A percentile compares a stretch with the other conserved stretches of the same genome.
Evolutionary conservation across 2,113 vertebrate genomes (phyloP).

Genomic region (Illadopsis cleaveri): DNA sequence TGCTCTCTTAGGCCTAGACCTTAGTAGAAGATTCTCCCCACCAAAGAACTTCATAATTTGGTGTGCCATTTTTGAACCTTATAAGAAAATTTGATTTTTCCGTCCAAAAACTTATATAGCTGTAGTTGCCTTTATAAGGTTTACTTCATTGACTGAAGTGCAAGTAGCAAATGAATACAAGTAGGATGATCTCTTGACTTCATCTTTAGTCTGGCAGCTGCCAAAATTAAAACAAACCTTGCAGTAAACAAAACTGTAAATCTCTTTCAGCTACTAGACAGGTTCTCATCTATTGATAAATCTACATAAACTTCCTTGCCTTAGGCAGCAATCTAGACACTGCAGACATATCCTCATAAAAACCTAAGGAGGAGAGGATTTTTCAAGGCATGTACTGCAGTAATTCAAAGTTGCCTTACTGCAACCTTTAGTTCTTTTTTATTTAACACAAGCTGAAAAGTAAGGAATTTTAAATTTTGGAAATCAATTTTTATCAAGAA

Average conservation of each 20-base stretch:
- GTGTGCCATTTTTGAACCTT: background rate
- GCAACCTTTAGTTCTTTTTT: background rate
- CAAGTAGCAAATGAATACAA: background rate
- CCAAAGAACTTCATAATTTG: background rate
- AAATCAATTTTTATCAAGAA: background rate
- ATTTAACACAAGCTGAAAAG: background rate
- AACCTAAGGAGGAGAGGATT: background rate
- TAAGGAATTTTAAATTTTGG: background rate
- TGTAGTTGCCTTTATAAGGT: background rate
- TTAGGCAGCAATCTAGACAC: background rate
- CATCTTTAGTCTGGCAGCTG: background rate
- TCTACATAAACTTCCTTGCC: conserved; percentile 36
- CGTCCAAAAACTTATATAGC: background rate
- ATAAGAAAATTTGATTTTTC: background rate
- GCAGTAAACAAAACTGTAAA: conserved; percentile 53
- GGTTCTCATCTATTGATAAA: conserved; percentile 11
- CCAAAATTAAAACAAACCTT: background rate
- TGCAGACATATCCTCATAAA: background rate
- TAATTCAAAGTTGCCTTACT: conserved; percentile 1
- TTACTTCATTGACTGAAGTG: background rate
- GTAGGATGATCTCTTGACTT: background rate
- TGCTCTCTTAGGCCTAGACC: background rate
- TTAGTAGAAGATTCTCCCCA: background rate
- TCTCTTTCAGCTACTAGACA: conserved; percentile 24
- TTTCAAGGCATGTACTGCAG: background rate